Evolutionary conservation across 1,140 invertebrate species (phyloP).

Genomic region (Diuraphis noxia): DNA sequence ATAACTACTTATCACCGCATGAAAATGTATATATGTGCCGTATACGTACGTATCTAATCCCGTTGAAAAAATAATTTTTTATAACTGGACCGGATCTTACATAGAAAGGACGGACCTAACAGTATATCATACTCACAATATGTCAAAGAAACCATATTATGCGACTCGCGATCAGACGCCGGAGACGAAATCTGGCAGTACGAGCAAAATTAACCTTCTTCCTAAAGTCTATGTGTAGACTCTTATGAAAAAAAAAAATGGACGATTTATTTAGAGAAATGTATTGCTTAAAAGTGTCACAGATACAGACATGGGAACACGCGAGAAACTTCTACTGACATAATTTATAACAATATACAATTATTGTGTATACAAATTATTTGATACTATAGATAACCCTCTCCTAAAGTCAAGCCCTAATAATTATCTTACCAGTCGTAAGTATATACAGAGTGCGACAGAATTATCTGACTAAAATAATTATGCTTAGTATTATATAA

Average conservation of each 20-base stretch:
- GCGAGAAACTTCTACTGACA: no score
- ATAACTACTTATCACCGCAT: neutral
- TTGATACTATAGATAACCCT: no score
- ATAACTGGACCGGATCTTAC: neutral
- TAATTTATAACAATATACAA: no score
- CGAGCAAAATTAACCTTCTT: neutral
- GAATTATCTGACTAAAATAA: no score
- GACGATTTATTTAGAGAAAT: no score
- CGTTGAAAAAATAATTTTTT: neutral
- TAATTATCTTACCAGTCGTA: no score
- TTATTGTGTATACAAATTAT: no score
- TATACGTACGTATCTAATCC: neutral
- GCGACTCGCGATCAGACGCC: neutral
- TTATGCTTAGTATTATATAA: no score
- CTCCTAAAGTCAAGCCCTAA: no score
- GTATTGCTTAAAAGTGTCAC: no score
- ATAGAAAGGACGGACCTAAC: neutral
- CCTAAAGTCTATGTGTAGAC: neutral
- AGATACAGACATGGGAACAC: no score
- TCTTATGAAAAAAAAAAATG: neutral
- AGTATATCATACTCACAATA: neutral
- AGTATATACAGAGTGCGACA: no score
- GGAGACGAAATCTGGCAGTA: neutral
- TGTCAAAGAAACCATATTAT: neutral
- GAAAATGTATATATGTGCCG: neutral